Percentiles rank a stretch among this genome's conserved stretches.
phyloP scores from a whole-genome alignment of 1,140 invertebrate genomes.

The Odontomachus brunneus region DNA sequence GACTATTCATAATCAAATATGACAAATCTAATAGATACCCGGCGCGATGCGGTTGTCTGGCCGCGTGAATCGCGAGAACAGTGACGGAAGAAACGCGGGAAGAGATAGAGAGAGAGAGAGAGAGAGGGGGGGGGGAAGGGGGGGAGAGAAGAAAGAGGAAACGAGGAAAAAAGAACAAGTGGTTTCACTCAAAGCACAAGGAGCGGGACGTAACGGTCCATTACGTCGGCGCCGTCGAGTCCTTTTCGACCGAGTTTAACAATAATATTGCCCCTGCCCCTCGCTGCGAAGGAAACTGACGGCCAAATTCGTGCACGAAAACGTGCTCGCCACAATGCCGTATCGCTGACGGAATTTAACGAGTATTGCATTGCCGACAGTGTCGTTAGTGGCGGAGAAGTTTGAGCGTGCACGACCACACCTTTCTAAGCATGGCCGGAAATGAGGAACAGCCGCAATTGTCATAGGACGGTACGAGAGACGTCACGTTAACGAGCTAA shows the following conservation, averaged over 20 bases:
- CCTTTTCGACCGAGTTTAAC: constrained; percentile 45
- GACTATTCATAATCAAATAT: constrained; percentile 71
- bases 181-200: constrained; percentile 58
- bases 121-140: background rate
- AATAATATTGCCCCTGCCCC: constrained; percentile 59
- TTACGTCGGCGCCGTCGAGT: constrained; percentile 25
- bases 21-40: constrained; percentile 75
- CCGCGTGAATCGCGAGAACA: background rate
- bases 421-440: too few relatives aligned
- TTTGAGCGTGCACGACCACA: too few relatives aligned
- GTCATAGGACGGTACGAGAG: too few relatives aligned
- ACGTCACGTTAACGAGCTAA: too few relatives aligned
- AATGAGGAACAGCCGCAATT: too few relatives aligned
- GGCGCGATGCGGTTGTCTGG: background rate
- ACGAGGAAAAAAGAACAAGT: background rate
- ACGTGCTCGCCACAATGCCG: constrained; percentile 58
- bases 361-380: too few relatives aligned
- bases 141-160: background rate
- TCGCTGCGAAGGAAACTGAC: background rate
- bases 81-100: too few relatives aligned
- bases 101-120: background rate
- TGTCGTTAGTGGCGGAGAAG: too few relatives aligned
- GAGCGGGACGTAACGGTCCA: constrained; percentile 56
- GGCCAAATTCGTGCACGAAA: constrained; percentile 52
- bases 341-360: too few relatives aligned